Conservation (phyloP, 2,888 invertebrate genomes). For the Noctua fimbriata region DNA sequence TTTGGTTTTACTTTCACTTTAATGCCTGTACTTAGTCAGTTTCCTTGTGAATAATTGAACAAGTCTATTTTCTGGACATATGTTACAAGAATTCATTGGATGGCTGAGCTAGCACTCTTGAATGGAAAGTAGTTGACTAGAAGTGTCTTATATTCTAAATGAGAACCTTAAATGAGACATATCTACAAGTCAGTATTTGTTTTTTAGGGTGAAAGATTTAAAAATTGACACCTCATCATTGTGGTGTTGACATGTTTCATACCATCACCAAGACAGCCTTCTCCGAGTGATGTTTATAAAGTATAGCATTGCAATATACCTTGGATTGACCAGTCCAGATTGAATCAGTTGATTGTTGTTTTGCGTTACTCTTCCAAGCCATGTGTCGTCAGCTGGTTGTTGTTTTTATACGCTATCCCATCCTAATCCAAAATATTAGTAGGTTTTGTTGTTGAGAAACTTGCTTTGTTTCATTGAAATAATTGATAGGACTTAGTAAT, state of each 20-base stretch:
- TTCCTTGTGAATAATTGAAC: neutral
- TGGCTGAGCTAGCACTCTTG: neutral
- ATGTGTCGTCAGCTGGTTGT: too few species aligned
- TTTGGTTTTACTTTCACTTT: constrained; percentile 8
- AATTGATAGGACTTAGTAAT: neutral
- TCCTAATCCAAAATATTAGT: too few species aligned
- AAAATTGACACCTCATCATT: constrained; percentile 53
- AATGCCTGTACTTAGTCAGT: constrained; percentile 5
- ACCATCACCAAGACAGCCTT: neutral
- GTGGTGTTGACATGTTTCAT: constrained; percentile 6
- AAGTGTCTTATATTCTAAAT: neutral
- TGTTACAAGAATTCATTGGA: constrained; percentile 31
- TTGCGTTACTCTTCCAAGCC: neutral
- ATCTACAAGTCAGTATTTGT: neutral
- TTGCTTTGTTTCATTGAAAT: neutral
- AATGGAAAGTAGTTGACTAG: neutral
- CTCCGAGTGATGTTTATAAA: neutral
- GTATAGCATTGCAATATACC: neutral
- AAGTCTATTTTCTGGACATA: constrained; percentile 27
- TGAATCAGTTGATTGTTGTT: constrained; percentile 10
- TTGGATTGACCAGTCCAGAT: neutral
- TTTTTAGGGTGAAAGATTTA: neutral
- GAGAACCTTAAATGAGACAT: neutral
- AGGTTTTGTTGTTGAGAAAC: neutral
- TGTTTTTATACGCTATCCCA: too few species aligned